Evolutionary conservation across 2,113 vertebrate species (phyloP), one percentile per base, ranked within the genome.

Genomic region (Bubo blakistoni): DNA sequence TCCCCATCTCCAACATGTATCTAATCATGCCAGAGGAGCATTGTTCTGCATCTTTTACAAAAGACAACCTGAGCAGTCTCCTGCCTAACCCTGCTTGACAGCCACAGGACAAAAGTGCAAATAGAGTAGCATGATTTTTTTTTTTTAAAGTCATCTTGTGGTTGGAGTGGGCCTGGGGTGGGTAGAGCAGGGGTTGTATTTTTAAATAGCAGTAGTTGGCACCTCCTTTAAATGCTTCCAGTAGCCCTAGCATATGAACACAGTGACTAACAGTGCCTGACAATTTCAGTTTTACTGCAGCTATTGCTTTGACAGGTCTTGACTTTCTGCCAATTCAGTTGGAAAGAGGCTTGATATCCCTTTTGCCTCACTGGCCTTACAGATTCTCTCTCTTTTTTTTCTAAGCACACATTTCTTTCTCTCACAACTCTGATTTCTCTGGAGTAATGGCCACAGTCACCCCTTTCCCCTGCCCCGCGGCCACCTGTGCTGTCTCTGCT

Each of bases 241-340:
- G 71, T 77, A 82, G 88, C 90, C 54, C 57, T 90, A 67, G 78
- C 76, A 19, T 61, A 86, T 80, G 90, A 81, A 29, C 93, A 62
- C 78, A 91, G 83, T 94, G 90, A 94, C 72, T 94, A 95, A 96
- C 79, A n/a, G 58, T 30, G 63, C 90, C 93, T 96, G 93, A 94
- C 96, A 96, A 80, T 84, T 88, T 84, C 69, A 85, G 72, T 92
- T 96, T 94, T 86, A 76, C 79, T 84, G 92, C 90, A 65, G 85
- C 95, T 80, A 94, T 84, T 94, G 93, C 86, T 94, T 88, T 97
- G 96, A 95, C 96, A 96, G 67, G 34, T 81, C 51, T 94, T 97
- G 93, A 94, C 81, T 96, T 92, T 49, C 79, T 95, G 97, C 96
- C 96, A 97, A 2, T 57, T 90, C 83, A 52, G 26, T 77, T 97